A percentile compares a stretch with the other conserved stretches of the same genome.
These are phyloP conservation scores for Tipula helvola DNA, from an alignment of 2,888 invertebrate genomes.

Conservation along the genomic window DNA sequence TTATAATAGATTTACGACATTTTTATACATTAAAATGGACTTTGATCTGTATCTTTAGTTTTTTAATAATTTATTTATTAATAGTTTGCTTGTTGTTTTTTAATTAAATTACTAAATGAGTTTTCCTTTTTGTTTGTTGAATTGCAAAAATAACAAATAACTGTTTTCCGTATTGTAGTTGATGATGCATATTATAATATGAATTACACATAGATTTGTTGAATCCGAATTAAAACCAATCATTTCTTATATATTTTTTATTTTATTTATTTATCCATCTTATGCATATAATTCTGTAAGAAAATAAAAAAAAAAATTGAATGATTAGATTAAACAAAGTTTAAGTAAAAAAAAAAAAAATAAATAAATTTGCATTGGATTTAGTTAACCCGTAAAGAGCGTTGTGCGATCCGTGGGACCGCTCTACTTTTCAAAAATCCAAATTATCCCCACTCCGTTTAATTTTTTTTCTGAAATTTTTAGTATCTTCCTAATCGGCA, in stretches of 20 bases:
- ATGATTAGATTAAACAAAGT: too few species aligned
- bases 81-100: not conserved
- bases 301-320: not conserved
- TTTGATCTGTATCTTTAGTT: not conserved
- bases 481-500: too few species aligned
- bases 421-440: too few species aligned
- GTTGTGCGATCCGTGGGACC: too few species aligned
- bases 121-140: not conserved
- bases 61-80: not conserved
- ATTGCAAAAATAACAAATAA: not conserved
- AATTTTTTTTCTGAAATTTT: too few species aligned
- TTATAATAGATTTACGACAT: constrained; percentile 8
- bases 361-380: too few species aligned
- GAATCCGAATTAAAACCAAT: not conserved
- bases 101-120: not conserved
- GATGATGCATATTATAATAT: not conserved
- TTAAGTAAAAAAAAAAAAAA: too few species aligned
- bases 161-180: not conserved
- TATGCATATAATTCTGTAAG: constrained; percentile 11
- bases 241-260: not conserved
- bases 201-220: not conserved
- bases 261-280: constrained; percentile 6
- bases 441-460: too few species aligned
- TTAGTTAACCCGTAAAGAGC: too few species aligned
- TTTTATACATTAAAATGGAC: constrained; percentile 11